Evolutionary conservation across 2,888 invertebrate species (phyloP).

Genomic region (Drosophila incognita): DNA sequence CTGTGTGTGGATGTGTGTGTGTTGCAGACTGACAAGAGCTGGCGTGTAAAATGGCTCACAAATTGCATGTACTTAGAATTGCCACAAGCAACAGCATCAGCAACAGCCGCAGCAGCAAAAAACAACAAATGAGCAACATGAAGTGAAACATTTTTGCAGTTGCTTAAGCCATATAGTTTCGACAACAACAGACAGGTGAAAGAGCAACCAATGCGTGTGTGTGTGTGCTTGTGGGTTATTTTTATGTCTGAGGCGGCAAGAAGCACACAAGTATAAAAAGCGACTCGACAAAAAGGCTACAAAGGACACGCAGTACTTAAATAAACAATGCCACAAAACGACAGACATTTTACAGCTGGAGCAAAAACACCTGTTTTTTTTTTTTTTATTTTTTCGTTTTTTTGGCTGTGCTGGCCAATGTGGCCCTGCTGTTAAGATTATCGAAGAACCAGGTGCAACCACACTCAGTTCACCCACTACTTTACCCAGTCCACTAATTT

Average conservation of each 20-base stretch:
- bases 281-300: conserved; percentile 44
- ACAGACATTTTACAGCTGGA: conserved; percentile 39
- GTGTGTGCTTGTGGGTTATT: conserved; percentile 11
- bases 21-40: conserved; percentile 36
- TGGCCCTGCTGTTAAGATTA: conserved; percentile 54
- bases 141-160: conserved; percentile 64
- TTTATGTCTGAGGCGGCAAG: conserved; percentile 52
- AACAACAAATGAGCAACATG: conserved; percentile 62
- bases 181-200: conserved; percentile 45
- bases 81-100: conserved; percentile 44
- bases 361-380: conserved; percentile 9
- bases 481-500: background rate
- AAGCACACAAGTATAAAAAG: conserved; percentile 47
- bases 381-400: background rate
- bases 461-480: background rate
- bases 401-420: background rate
- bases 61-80: conserved; percentile 71
- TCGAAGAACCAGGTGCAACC: conserved; percentile 55
- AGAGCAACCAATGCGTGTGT: background rate
- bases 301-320: conserved; percentile 48
- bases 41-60: conserved; percentile 76
- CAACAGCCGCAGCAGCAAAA: conserved; percentile 28
- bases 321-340: conserved; percentile 78
- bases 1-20: conserved; percentile 9
- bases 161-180: conserved; percentile 49